Evolutionary conservation across 1,140 invertebrate species (phyloP).

Genomic region (Cyrtorhinus lividipennis): DNA sequence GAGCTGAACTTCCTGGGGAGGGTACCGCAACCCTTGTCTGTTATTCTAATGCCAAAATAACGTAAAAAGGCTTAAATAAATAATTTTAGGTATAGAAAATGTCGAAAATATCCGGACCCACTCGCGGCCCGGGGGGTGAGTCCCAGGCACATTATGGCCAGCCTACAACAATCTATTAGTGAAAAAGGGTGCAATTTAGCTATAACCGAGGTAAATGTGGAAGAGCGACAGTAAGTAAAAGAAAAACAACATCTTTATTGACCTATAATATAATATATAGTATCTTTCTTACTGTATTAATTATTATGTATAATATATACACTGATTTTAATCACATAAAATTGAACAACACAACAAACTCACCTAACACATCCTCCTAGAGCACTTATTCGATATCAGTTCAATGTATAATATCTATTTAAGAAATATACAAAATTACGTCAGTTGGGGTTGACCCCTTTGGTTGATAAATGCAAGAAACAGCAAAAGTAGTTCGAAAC

Average conservation of each 20-base stretch:
- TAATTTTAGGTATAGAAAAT: too few relatives aligned
- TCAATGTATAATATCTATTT: background rate
- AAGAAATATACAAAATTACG: conserved; percentile 4
- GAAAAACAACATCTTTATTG: conserved; percentile 4
- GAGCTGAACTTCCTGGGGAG: too few relatives aligned
- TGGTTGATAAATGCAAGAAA: background rate
- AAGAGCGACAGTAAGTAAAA: background rate
- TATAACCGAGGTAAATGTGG: too few relatives aligned
- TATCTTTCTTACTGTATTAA: background rate
- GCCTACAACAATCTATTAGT: too few relatives aligned
- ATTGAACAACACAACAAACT: conserved; percentile 7
- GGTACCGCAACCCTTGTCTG: too few relatives aligned
- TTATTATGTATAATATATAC: conserved; percentile 1
- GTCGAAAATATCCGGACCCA: too few relatives aligned
- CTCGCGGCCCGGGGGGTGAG: too few relatives aligned
- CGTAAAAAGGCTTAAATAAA: too few relatives aligned
- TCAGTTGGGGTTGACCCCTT: background rate
- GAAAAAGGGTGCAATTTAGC: too few relatives aligned
- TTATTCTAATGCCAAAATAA: too few relatives aligned
- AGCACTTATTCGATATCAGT: conserved; percentile 7
- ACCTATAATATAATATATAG: conserved; percentile 4
- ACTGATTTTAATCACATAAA: background rate
- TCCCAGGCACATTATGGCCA: too few relatives aligned
- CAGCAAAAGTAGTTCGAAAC: conserved; percentile 1
- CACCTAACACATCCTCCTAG: background rate